Evolutionary conservation across 2,797 vertebrate genomes (phyloP).

Genomic region (Poeciliopsis paucimaculata): DNA sequence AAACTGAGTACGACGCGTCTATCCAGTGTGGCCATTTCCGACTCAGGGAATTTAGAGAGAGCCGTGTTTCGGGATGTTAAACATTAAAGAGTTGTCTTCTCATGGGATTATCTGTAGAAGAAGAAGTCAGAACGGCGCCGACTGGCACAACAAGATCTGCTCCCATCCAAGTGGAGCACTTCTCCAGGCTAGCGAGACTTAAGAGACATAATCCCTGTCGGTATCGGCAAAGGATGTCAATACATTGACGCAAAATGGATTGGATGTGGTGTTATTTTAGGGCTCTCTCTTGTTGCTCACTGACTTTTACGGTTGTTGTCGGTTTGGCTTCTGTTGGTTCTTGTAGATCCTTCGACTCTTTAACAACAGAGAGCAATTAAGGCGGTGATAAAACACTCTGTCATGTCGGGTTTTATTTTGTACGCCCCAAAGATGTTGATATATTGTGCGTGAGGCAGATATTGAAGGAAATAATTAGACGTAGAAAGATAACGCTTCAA

Average conservation of each 20-base stretch:
- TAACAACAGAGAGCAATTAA: conserved; percentile 47
- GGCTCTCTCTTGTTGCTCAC: conserved; percentile 52
- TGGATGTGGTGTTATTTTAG: conserved; percentile 33
- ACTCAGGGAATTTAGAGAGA: conserved; percentile 64
- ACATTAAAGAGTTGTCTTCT: conserved; percentile 75
- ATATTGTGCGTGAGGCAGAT: conserved; percentile 51
- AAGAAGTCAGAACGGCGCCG: conserved; percentile 71
- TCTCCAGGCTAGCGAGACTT: conserved; percentile 78
- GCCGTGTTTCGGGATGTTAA: conserved; percentile 71
- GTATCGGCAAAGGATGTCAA: conserved; percentile 73
- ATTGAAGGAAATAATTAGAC: conserved; percentile 61
- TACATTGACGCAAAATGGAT: conserved; percentile 60
- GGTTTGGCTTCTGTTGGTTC: conserved; percentile 57
- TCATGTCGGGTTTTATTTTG: conserved; percentile 34
- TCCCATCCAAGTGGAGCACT: conserved; percentile 78
- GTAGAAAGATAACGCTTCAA: conserved; percentile 46
- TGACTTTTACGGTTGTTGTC: conserved; percentile 35
- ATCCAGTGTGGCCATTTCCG: conserved; percentile 61
- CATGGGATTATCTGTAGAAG: conserved; percentile 73
- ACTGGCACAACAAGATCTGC: conserved; percentile 73
- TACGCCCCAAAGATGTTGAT: conserved; percentile 23
- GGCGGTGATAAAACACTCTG: conserved; percentile 33
- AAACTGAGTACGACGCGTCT: conserved; percentile 41
- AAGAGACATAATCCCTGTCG: conserved; percentile 78
- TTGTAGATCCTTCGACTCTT: conserved; percentile 25